Percentiles rank a stretch among this genome's conserved stretches.
phyloP scores from a whole-genome alignment of 2,888 invertebrate species.

The Hoplodrina ambigua region DNA sequence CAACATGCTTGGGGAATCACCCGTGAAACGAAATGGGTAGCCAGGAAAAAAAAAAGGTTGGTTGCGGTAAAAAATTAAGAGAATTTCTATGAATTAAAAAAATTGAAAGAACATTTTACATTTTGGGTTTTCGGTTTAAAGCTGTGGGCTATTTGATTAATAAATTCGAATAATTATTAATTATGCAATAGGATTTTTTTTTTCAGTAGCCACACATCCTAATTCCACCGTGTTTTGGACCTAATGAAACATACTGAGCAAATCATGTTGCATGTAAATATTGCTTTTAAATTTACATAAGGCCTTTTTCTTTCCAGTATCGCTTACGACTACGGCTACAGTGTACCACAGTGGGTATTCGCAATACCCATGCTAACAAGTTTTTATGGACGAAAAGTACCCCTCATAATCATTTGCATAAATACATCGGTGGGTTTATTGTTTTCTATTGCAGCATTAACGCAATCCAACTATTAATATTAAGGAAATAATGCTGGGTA shows the following conservation, averaged over 20 bases:
- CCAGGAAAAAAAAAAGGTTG: too few species aligned
- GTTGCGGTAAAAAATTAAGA: too few species aligned
- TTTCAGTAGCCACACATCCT: too few species aligned
- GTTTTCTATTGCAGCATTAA: constrained; percentile 63
- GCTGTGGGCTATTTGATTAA: too few species aligned
- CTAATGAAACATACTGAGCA: not conserved
- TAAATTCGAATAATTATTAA: too few species aligned
- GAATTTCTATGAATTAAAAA: too few species aligned
- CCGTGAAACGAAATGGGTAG: too few species aligned
- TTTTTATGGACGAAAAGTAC: constrained; percentile 65
- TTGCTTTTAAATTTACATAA: constrained; percentile 13
- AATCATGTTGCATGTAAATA: constrained; percentile 21
- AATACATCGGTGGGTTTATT: constrained; percentile 59
- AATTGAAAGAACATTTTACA: too few species aligned
- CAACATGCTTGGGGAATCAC: too few species aligned
- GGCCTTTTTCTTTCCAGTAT: constrained; percentile 57
- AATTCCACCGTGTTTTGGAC: not conserved
- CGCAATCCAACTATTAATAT: constrained; percentile 58
- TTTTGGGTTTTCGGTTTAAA: too few species aligned
- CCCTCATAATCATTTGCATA: constrained; percentile 64
- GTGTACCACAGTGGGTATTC: constrained; percentile 64
- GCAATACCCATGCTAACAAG: constrained; percentile 64
- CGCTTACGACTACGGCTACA: constrained; percentile 60
- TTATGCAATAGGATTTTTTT: too few species aligned
- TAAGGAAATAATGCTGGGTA: constrained; percentile 60